Evolutionary conservation across 2,797 vertebrate genomes (phyloP).

Genomic region (Schizothorax lantsangensis): DNA sequence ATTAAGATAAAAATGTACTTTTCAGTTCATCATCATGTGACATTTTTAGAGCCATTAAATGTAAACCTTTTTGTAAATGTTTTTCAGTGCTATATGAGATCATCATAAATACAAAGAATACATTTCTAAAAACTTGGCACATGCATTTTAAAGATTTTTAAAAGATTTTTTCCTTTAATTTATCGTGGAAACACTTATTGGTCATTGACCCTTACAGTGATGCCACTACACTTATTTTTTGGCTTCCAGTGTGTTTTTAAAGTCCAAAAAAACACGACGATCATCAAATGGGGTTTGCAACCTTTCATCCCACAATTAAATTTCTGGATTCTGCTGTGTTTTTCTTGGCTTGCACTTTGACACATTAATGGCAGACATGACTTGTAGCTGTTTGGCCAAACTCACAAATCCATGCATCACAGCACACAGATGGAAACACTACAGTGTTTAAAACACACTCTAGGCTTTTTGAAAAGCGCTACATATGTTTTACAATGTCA

Average conservation of each 20-base stretch:
- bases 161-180: not conserved
- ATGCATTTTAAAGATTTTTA: not conserved
- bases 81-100: not conserved
- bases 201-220: constrained; percentile 6
- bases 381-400: constrained; percentile 45
- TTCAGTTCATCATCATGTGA: not conserved
- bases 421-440: constrained; percentile 46
- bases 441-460: constrained; percentile 22
- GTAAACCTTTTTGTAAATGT: not conserved
- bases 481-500: constrained; percentile 29
- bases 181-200: not conserved
- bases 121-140: not conserved
- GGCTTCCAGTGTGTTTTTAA: constrained; percentile 23
- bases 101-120: not conserved
- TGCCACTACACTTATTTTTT: constrained; percentile 14
- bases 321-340: constrained; percentile 39
- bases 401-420: constrained; percentile 39
- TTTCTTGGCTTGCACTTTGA: constrained; percentile 49
- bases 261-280: constrained; percentile 9
- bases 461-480: not conserved
- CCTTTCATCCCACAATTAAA: constrained; percentile 40
- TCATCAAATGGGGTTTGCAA: constrained; percentile 22
- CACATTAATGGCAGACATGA: constrained; percentile 42
- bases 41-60: not conserved
- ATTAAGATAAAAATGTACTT: not conserved